A percentile compares a stretch with the other conserved stretches of the same genome.
These are phyloP conservation scores for Triops longicaudatus DNA, from an alignment of 1,140 invertebrate genomes.

Conservation along the genomic window DNA sequence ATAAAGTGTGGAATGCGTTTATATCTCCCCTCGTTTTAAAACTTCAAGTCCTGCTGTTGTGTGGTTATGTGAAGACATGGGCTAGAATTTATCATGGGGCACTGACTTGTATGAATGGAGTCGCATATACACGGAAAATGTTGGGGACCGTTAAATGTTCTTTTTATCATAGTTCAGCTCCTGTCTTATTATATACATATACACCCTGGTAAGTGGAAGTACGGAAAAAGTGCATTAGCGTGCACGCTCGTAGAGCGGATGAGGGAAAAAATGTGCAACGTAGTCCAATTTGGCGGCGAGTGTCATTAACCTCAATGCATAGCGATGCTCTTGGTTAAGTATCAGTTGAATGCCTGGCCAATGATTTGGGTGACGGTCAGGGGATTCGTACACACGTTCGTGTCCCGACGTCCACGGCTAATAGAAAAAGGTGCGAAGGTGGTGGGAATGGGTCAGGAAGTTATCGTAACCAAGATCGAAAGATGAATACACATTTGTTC, in stretches of 20 bases:
- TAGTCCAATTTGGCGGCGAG: not conserved
- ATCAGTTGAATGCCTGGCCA: not conserved
- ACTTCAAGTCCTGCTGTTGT: not conserved
- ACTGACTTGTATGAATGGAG: constrained; percentile 12
- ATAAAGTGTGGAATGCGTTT: constrained; percentile 15
- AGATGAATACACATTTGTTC: not conserved
- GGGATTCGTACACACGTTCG: not conserved
- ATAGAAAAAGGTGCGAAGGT: not conserved
- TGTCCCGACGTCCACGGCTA: not conserved
- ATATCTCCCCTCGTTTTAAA: not conserved
- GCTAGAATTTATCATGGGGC: not conserved
- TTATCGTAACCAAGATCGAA: not conserved
- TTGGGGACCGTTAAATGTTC: not conserved
- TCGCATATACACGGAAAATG: not conserved
- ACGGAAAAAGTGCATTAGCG: constrained; percentile 1
- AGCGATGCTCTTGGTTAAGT: not conserved
- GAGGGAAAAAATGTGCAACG: not conserved
- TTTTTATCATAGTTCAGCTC: not conserved
- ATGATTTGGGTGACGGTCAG: not conserved
- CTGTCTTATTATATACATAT: not conserved
- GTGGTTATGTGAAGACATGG: not conserved
- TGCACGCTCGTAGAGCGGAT: not conserved
- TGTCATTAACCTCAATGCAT: constrained; percentile 12
- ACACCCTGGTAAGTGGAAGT: not conserved
- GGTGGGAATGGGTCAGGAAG: constrained; percentile 1